These are phyloP conservation scores for Caenorhabditis panamensis DNA, from an alignment of 2,888 invertebrate genomes.

Conservation along the genomic window DNA sequence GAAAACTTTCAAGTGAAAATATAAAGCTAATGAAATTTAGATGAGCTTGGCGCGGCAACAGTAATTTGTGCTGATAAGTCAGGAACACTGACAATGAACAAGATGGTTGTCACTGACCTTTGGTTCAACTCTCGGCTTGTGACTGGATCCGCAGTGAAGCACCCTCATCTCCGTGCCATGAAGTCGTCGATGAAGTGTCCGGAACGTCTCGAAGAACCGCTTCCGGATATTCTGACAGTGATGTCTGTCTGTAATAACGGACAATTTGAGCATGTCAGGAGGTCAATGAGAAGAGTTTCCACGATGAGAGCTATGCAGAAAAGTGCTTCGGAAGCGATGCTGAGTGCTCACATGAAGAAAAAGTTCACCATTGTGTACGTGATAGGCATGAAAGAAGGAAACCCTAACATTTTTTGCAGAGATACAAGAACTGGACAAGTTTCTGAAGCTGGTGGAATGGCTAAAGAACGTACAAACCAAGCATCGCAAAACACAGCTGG, in stretches of 20 bases:
- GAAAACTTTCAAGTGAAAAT: background rate
- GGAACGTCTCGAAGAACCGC: conserved; percentile 74
- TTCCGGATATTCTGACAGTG: conserved; percentile 77
- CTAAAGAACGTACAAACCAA: conserved; percentile 32
- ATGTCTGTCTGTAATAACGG: conserved; percentile 80
- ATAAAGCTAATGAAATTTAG: conserved; percentile 40
- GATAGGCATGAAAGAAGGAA: too few relatives aligned
- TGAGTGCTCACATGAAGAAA: conserved; percentile 74
- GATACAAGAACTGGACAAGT: conserved; percentile 74
- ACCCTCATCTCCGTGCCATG: conserved; percentile 74
- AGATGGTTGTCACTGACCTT: conserved; percentile 85
- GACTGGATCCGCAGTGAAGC: conserved; percentile 72
- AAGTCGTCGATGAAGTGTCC: conserved; percentile 66
- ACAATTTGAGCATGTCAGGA: conserved; percentile 73
- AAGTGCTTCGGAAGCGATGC: conserved; percentile 68
- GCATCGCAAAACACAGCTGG: conserved; percentile 32
- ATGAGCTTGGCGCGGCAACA: conserved; percentile 90
- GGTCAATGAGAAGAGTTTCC: conserved; percentile 69
- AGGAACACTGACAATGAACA: conserved; percentile 96
- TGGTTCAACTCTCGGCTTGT: conserved; percentile 73
- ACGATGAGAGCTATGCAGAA: conserved; percentile 77
- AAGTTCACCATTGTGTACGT: conserved; percentile 79
- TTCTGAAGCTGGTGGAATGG: conserved; percentile 69
- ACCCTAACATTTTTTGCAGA: too few relatives aligned
- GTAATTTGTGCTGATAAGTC: conserved; percentile 98